phyloP scores from a whole-genome alignment of 1,140 invertebrate species.

The Forficula auricularia region DNA sequence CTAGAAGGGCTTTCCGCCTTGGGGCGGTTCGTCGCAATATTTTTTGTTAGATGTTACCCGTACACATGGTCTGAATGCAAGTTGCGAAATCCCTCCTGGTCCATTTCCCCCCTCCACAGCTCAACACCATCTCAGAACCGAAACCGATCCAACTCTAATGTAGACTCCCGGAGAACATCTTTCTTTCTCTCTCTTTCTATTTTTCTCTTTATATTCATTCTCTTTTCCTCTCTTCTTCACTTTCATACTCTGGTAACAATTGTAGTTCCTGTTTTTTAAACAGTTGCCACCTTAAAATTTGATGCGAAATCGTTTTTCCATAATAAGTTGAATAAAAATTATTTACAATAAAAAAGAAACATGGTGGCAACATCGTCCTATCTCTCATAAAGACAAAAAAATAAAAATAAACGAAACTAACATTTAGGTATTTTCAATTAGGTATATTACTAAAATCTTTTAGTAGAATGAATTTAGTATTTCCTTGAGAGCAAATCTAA shows the following conservation, averaged over 20 bases:
- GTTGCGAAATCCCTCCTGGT: conserved; percentile 3
- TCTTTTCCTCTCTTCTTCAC: conserved; percentile 8
- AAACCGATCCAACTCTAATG: too few relatives aligned
- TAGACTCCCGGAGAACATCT: not conserved
- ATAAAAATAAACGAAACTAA: conserved; percentile 7
- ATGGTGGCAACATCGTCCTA: conserved; percentile 5
- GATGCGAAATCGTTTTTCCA: not conserved
- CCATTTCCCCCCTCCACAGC: conserved; percentile 2
- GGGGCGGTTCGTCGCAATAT: too few relatives aligned
- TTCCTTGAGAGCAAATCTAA: conserved; percentile 9
- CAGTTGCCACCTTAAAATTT: not conserved
- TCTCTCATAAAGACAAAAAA: conserved; percentile 4
- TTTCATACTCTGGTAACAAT: conserved; percentile 1
- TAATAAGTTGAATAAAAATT: not conserved
- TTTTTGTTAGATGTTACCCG: not conserved
- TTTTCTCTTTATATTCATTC: conserved; percentile 8
- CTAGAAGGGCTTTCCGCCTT: too few relatives aligned
- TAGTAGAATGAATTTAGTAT: conserved; percentile 9
- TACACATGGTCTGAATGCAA: conserved; percentile 9
- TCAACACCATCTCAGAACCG: not conserved
- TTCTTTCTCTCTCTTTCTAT: conserved; percentile 4
- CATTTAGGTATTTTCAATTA: conserved; percentile 8
- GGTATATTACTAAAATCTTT: conserved; percentile 6
- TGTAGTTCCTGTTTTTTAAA: not conserved
- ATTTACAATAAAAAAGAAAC: not conserved